Evolutionary conservation across 2,797 vertebrate species (phyloP).

Genomic region (Jordanella pulchra): DNA sequence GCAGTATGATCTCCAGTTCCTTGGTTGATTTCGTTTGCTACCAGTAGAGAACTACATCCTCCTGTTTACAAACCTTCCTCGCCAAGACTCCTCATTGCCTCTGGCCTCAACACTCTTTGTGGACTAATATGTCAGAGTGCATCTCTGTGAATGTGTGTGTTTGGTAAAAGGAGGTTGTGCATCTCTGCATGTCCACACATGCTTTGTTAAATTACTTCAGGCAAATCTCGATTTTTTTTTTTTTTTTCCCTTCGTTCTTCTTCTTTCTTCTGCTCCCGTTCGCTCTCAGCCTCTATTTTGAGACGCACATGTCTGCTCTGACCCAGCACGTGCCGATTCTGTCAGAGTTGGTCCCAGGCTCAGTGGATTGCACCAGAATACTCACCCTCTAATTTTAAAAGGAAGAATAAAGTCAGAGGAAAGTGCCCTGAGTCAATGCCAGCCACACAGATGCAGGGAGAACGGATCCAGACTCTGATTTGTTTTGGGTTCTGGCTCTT

Average conservation of each 20-base stretch:
- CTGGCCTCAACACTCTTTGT: slow-evolving; percentile 3
- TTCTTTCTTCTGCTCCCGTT: slow-evolving; percentile 32
- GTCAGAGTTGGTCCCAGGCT: slow-evolving; percentile 55
- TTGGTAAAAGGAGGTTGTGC: slow-evolving; percentile 10
- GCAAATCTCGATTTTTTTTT: slow-evolving; percentile 28
- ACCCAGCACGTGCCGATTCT: slow-evolving; percentile 64
- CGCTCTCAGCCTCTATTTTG: slow-evolving; percentile 58
- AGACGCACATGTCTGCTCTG: slow-evolving; percentile 63
- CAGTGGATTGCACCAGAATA: slow-evolving; percentile 20
- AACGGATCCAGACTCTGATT: slow-evolving; percentile 23
- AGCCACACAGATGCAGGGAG: slow-evolving; percentile 7
- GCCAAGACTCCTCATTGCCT: slow-evolving; percentile 18
- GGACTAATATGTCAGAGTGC: not conserved
- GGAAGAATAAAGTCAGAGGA: slow-evolving; percentile 15
- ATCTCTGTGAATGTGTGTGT: not conserved
- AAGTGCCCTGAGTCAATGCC: slow-evolving; percentile 30
- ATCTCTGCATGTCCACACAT: slow-evolving; percentile 47
- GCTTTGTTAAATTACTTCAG: slow-evolving; percentile 45
- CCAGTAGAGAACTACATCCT: slow-evolving; percentile 3
- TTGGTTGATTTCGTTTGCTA: not conserved
- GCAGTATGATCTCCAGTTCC: slow-evolving; percentile 2
- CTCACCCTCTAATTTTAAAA: slow-evolving; percentile 40
- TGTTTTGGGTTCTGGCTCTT: slow-evolving; percentile 12
- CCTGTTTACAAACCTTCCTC: slow-evolving; percentile 30
- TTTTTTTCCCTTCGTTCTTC: slow-evolving; percentile 25